These are phyloP conservation scores for Rutpela maculata DNA, from an alignment of 2,888 invertebrate species.

Conservation along the genomic window DNA sequence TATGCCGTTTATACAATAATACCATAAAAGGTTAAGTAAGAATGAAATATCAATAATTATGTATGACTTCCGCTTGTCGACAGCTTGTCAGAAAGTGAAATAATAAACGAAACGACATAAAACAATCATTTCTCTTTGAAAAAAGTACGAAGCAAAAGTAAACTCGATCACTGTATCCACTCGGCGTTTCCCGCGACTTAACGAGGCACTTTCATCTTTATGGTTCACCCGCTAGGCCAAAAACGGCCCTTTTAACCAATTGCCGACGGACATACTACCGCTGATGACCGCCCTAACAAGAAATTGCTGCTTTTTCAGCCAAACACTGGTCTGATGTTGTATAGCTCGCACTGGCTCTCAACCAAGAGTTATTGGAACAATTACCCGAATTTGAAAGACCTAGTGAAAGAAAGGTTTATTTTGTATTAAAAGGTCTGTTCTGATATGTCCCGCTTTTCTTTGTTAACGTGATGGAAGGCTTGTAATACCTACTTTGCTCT, in stretches of 20 bases:
- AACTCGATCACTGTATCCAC: slow-evolving; percentile 32
- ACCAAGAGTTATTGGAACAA: slow-evolving; percentile 26
- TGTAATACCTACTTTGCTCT: background rate
- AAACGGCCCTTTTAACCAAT: slow-evolving; percentile 36
- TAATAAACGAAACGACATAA: slow-evolving; percentile 10
- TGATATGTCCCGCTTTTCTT: slow-evolving; percentile 3
- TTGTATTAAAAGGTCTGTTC: slow-evolving; percentile 4
- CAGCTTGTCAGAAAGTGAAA: background rate
- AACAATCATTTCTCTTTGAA: background rate
- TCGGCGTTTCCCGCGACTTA: slow-evolving; percentile 32
- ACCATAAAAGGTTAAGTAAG: too few relatives aligned
- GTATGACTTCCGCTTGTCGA: background rate
- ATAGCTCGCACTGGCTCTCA: slow-evolving; percentile 7
- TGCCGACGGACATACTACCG: slow-evolving; percentile 28
- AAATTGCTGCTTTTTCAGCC: slow-evolving; percentile 37
- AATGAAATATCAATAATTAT: background rate
- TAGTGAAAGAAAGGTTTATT: slow-evolving; percentile 14
- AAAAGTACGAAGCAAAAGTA: slow-evolving; percentile 18
- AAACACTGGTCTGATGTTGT: slow-evolving; percentile 20
- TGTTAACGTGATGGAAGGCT: background rate
- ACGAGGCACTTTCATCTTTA: slow-evolving; percentile 39
- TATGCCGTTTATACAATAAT: too few relatives aligned
- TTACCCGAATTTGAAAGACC: slow-evolving; percentile 24
- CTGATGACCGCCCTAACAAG: slow-evolving; percentile 36
- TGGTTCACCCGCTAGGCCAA: slow-evolving; percentile 35